Evolutionary conservation across 2,888 invertebrate species (phyloP), one percentile per base, ranked within the genome.

Genomic region (Tiliacea citrago): DNA sequence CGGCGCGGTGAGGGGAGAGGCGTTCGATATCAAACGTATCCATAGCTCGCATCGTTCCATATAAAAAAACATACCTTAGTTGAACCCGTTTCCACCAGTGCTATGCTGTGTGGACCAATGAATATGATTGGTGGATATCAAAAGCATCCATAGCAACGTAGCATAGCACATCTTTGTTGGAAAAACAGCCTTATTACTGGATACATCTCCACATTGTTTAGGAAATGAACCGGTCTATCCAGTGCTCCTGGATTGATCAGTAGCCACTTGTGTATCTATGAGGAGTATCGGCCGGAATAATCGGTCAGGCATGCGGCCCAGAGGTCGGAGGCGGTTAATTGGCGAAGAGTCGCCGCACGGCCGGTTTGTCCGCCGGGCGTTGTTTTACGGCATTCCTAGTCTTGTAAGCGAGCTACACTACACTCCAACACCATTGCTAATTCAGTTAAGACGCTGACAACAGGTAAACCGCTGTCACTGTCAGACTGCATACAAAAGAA

Each of bases 311-410:
- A 92, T 91, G 92, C 92, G 89, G 92, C 91, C 88, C 90, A 91
- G 94, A 94, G 96, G 94, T 95, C 94, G 94, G 90, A 91, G 91
- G 93, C 95, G 94, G 95, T 95, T 96, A 96, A 96, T 96, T 95
- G 95, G 94, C 95, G 94, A 94, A 91, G 93, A 94, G 91, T 90
- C 91, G 93, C 92, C 91, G n/a, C n/a, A 83, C 85, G 89, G 90
- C 93, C 93, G 95, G 96, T 95, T 95, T 94, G 91, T 88, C 92
- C 92, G 90, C 89, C 90, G 90, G 90, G 88, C 91, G 92, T 94
- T 94, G 93, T 94, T 94, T 93, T 92, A 94, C 93, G 91, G 92
- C 94, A 93, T 94, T 94, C 94, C 92, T 92, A 92, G 91, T 90
- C 88, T 88, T 86, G 82, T 86, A 86, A 82, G 88, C 87, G 86